These are phyloP conservation scores for Symphodus melops DNA, from an alignment of 2,113 vertebrate species.

Conservation along the genomic window DNA sequence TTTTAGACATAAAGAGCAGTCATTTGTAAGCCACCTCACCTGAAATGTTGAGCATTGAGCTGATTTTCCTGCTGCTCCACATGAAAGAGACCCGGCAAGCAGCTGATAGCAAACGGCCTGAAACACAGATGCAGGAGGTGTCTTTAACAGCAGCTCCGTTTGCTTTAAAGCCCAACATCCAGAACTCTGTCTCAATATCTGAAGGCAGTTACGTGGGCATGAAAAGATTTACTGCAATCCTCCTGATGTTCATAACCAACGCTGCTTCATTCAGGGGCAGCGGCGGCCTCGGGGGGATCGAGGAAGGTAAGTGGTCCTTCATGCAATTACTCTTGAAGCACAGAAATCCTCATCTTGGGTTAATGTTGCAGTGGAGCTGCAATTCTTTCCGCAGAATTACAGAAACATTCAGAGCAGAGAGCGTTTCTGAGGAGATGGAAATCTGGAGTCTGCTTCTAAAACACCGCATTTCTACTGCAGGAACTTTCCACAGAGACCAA, in stretches of 20 bases:
- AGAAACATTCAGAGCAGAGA: neutral
- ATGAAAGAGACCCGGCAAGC: neutral
- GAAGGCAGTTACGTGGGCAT: constrained; percentile 4
- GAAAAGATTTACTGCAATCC: constrained; percentile 23
- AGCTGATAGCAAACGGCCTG: neutral
- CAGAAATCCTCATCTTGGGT: constrained; percentile 1
- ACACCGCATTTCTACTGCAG: neutral
- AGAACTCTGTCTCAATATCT: neutral
- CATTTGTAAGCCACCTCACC: no score
- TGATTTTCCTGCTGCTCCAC: neutral
- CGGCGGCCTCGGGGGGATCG: neutral
- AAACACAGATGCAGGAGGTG: neutral
- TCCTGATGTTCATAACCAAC: neutral
- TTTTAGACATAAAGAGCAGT: no score
- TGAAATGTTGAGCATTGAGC: neutral
- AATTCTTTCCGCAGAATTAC: constrained; percentile 6
- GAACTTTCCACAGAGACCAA: neutral
- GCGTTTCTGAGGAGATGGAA: neutral
- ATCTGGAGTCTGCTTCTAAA: neutral
- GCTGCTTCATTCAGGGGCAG: constrained; percentile 8
- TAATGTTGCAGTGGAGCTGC: constrained; percentile 16
- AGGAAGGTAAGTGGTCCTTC: neutral
- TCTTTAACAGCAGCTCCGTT: neutral
- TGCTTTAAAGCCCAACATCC: neutral
- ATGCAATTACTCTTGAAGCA: constrained; percentile 17